phyloP scores from a whole-genome alignment of 23 tunicate species.

The Ciona savignyi region DNA sequence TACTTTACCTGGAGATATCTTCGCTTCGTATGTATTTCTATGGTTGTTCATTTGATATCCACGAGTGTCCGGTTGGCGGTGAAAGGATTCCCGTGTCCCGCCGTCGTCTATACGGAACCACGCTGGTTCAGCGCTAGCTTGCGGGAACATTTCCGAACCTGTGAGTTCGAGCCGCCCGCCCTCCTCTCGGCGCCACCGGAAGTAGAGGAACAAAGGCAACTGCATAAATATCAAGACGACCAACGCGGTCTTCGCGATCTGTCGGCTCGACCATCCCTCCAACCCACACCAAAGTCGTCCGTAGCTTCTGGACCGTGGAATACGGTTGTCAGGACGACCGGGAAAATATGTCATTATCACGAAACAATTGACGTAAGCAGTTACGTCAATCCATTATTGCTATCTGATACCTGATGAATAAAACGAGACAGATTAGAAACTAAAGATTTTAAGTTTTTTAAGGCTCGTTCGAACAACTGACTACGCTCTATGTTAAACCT shows the following conservation, averaged over 20 bases:
- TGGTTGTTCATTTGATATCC: too few species aligned
- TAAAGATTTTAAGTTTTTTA: too few species aligned
- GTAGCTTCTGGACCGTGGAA: neutral
- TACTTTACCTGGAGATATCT: too few species aligned
- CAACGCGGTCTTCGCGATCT: neutral
- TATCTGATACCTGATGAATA: neutral
- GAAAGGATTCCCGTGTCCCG: too few species aligned
- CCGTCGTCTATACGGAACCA: too few species aligned
- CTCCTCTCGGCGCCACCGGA: neutral
- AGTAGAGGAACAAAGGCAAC: neutral
- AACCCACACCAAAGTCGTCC: neutral
- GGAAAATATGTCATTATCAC: neutral
- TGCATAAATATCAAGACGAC: neutral
- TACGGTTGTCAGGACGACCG: neutral
- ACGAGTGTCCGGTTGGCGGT: too few species aligned
- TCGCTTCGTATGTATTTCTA: too few species aligned
- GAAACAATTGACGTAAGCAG: neutral
- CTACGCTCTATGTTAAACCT: too few species aligned
- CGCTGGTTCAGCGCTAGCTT: too few species aligned
- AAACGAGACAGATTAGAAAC: too few species aligned
- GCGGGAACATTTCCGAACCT: too few species aligned
- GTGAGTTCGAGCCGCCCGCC: neutral
- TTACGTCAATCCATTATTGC: neutral
- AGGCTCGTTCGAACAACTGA: too few species aligned
- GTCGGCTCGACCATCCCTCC: neutral